Conservation (phyloP, 2,888 invertebrate species). For the Panzeria rudis region DNA sequence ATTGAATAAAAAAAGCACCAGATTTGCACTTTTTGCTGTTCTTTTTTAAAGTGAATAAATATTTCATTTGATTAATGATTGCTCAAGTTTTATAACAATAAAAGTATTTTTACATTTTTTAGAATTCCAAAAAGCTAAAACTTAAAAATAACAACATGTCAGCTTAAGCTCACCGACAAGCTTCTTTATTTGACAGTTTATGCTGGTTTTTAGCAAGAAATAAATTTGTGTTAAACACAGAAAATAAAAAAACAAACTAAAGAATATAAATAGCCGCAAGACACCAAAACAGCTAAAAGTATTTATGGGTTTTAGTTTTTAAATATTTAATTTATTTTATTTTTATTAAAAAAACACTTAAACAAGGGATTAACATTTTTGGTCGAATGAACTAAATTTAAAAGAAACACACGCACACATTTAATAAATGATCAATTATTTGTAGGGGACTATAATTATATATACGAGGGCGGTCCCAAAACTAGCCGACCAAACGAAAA, state of each 20-base stretch:
- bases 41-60: not conserved
- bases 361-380: constrained; percentile 61
- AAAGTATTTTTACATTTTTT: constrained; percentile 12
- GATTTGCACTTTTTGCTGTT: constrained; percentile 12
- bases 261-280: not conserved
- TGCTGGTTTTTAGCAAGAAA: constrained; percentile 56
- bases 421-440: constrained; percentile 50
- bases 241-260: constrained; percentile 3
- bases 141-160: constrained; percentile 60
- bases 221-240: constrained; percentile 16
- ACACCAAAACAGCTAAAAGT: not conserved
- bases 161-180: constrained; percentile 69
- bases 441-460: constrained; percentile 33
- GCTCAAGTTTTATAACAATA: constrained; percentile 33
- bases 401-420: not conserved
- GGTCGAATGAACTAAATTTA: not conserved
- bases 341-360: constrained; percentile 12
- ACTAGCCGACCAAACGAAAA: no score
- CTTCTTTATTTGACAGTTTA: constrained; percentile 69
- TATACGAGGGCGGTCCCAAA: no score
- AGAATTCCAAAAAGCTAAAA: constrained; percentile 38
- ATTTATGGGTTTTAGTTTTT: constrained; percentile 38
- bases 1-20: not conserved
- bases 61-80: constrained; percentile 63
- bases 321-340: not conserved